These are phyloP conservation scores for Trachythela sp. DNA, from an alignment of 64 coral and sea anemone genomes.

Conservation along the genomic window DNA sequence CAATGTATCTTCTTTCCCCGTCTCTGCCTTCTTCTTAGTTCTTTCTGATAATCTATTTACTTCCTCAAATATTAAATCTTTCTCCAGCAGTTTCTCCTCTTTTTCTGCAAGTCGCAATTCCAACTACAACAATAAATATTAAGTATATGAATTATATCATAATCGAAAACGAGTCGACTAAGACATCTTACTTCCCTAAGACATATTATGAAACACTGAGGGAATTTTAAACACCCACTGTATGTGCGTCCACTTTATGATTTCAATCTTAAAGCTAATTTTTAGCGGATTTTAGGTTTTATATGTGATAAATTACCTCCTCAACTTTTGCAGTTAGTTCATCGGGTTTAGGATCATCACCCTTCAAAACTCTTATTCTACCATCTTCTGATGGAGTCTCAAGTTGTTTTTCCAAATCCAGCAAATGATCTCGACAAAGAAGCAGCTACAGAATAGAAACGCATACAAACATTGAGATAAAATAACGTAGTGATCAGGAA, in stretches of 20 bases:
- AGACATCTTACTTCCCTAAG: too few relatives aligned
- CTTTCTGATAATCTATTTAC: conserved; percentile 86
- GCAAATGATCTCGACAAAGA: conserved; percentile 63
- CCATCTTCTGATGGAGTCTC: conserved; percentile 73
- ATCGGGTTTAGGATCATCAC: conserved; percentile 81
- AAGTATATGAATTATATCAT: neutral
- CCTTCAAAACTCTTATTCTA: conserved; percentile 69
- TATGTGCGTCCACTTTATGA: too few relatives aligned
- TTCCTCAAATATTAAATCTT: conserved; percentile 95
- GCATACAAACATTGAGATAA: neutral
- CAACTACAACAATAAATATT: conserved; percentile 41
- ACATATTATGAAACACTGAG: too few relatives aligned
- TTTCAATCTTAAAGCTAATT: too few relatives aligned
- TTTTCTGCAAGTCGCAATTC: conserved; percentile 88
- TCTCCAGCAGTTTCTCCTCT: conserved; percentile 92
- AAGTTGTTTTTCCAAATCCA: conserved; percentile 70
- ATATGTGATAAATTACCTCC: neutral
- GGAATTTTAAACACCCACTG: too few relatives aligned
- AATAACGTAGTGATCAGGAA: too few relatives aligned
- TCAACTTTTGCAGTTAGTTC: conserved; percentile 70
- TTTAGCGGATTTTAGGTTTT: too few relatives aligned
- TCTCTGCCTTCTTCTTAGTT: conserved; percentile 89
- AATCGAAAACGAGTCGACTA: neutral
- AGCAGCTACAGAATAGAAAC: neutral
- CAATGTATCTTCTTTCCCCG: conserved; percentile 88